Evolutionary conservation across 2,888 invertebrate species (phyloP), one percentile per base, ranked within the genome.

Genomic region (Hypercompe scribonia): DNA sequence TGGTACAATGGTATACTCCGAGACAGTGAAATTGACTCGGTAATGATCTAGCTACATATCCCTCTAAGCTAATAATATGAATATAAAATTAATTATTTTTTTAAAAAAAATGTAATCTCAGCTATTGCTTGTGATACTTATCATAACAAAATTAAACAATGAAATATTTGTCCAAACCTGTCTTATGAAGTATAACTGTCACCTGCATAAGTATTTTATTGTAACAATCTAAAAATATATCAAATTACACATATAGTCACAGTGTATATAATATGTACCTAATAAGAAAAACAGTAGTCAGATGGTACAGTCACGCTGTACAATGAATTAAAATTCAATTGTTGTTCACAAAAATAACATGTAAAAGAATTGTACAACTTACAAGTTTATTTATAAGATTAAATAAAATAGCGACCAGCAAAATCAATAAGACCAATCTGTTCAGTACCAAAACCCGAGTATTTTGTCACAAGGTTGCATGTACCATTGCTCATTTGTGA

Each of bases 311-410:
- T 54, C n/a, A 65, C 65, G 65, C 54, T 64, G 31, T 31, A 64
- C 39, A 39, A 31, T 15, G n/a, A 36, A 31, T 13, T 18, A 39
- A 39, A 68, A 68, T 58, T n/a, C 64, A 5, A 65, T 77, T 63
- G 70, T 75, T 78, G 74, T 78, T 79, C 77, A 75, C 66, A 76
- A 68, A 78, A 78, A 78, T 74, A 74, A 68, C 68, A 77, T 80
- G 74, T 74, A 81, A 82, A 39, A 83, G 78, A 66, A 73, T 77
- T 84, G 82, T 75, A 63, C 72, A 50, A 8, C 50, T 77, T 77
- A 84, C 68, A 79, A 79, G 79, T 69, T 78, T 71, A 33, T 68
- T 61, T 54, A 71, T 76, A 74, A 21, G 70, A 73, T 58, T 65
- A 69, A 63, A 28, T 24, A 73, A 46, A 68, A 67, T 42, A 72